These are phyloP conservation scores for Malurus alboscapulatus DNA, from an alignment of 2,113 vertebrate genomes.

Conservation along the genomic window DNA sequence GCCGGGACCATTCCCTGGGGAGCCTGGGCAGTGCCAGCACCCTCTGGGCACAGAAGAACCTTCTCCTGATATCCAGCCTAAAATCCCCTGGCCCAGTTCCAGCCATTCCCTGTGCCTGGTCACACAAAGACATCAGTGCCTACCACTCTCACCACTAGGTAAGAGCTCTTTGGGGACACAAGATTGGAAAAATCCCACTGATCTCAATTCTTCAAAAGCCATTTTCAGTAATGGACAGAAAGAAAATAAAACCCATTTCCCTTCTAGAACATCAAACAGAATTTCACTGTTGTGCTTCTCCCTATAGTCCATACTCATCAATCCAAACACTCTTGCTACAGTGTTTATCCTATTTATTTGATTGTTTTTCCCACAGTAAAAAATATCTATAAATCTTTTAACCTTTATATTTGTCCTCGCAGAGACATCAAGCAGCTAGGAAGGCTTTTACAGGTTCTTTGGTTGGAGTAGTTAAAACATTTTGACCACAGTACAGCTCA, in stretches of 20 bases:
- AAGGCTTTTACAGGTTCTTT: background rate
- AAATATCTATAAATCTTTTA: background rate
- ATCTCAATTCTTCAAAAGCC: background rate
- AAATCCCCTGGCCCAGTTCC: fast-evolving
- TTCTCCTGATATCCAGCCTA: fast-evolving
- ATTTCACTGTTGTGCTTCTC: background rate
- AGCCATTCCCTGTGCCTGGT: background rate
- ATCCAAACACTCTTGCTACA: background rate
- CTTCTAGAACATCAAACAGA: background rate
- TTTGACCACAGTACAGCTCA: background rate
- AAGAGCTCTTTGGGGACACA: background rate
- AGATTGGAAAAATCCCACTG: background rate
- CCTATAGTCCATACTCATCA: background rate
- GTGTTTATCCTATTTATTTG: background rate
- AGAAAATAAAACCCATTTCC: background rate
- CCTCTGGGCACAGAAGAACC: too few species aligned
- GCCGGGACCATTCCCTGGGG: background rate
- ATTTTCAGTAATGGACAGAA: background rate
- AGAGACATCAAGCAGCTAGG: background rate
- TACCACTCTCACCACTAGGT: background rate
- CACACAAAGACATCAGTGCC: background rate
- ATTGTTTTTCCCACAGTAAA: background rate
- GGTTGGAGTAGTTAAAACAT: background rate
- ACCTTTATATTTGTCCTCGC: background rate
- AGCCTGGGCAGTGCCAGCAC: background rate